Percentiles rank a stretch among this genome's conserved stretches.
phyloP scores from a whole-genome alignment of 2,113 vertebrate genomes.

The Archocentrus centrarchus region DNA sequence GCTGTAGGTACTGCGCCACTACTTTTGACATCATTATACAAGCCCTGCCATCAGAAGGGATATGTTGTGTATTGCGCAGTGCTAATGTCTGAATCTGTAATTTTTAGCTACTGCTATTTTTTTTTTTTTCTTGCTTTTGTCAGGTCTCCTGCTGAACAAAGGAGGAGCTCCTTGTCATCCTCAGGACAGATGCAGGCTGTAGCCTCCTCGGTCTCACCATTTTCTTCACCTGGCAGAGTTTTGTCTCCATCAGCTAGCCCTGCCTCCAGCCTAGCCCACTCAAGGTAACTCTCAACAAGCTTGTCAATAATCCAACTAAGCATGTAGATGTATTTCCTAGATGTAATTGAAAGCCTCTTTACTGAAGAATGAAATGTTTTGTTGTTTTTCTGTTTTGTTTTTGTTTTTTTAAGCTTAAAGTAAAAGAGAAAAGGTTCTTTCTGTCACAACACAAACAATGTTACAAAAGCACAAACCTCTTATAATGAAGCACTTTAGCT shows the following conservation, averaged over 20 bases:
- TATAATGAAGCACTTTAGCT: not conserved
- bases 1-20: not conserved
- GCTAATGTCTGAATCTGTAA: constrained; percentile 1
- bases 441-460: not conserved
- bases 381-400: not conserved
- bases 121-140: not conserved
- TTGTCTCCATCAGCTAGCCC: constrained; percentile 91
- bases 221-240: constrained; percentile 83
- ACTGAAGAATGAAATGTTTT: not conserved
- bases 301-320: constrained; percentile 4
- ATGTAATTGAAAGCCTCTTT: not conserved
- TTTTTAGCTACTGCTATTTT: not conserved
- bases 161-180: constrained; percentile 78
- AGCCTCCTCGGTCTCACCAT: constrained; percentile 84
- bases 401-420: not conserved
- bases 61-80: not conserved
- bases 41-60: not conserved
- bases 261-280: constrained; percentile 89
- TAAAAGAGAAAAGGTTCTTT: not conserved
- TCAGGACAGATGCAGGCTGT: constrained; percentile 79
- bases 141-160: constrained; percentile 89
- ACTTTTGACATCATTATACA: not conserved
- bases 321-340: not conserved
- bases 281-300: constrained; percentile 82
- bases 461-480: not conserved